Conservation (phyloP, 1,140 invertebrate species). For the Drosophila miranda region DNA sequence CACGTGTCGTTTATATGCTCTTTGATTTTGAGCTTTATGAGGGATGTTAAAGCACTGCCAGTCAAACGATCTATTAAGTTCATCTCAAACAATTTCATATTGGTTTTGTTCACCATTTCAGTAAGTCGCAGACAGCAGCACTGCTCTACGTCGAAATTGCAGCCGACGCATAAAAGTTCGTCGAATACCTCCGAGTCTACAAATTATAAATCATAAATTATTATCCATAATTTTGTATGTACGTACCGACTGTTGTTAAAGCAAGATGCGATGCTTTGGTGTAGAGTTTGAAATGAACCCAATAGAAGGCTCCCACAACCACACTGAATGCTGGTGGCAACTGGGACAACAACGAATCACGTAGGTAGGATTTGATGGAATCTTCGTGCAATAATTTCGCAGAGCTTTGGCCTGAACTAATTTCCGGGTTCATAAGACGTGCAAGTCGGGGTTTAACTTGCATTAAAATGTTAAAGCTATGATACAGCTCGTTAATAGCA, state of each 20-base stretch:
- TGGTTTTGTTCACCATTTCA: constrained; percentile 90
- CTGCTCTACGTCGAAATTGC: constrained; percentile 86
- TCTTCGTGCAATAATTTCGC: constrained; percentile 26
- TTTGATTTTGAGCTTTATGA: constrained; percentile 92
- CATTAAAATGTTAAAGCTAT: constrained; percentile 40
- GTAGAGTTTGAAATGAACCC: constrained; percentile 89
- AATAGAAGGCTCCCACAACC: constrained; percentile 90
- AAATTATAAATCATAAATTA: constrained; percentile 7
- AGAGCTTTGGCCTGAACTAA: constrained; percentile 6
- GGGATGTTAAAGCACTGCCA: constrained; percentile 90
- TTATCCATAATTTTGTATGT: background rate
- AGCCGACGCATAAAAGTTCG: constrained; percentile 87
- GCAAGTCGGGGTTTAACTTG: constrained; percentile 36
- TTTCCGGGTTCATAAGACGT: constrained; percentile 14
- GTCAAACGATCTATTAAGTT: constrained; percentile 90
- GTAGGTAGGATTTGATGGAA: constrained; percentile 74
- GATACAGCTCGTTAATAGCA: constrained; percentile 58
- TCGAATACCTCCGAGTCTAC: constrained; percentile 84
- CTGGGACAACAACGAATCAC: constrained; percentile 87
- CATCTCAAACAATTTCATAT: constrained; percentile 89
- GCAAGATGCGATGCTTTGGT: constrained; percentile 83
- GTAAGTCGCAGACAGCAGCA: constrained; percentile 90
- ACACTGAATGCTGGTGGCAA: constrained; percentile 87
- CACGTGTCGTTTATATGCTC: constrained; percentile 90
- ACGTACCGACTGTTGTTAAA: constrained; percentile 45